Evolutionary conservation across 2,113 vertebrate genomes (phyloP).

Genomic region (Zosterops lateralis): DNA sequence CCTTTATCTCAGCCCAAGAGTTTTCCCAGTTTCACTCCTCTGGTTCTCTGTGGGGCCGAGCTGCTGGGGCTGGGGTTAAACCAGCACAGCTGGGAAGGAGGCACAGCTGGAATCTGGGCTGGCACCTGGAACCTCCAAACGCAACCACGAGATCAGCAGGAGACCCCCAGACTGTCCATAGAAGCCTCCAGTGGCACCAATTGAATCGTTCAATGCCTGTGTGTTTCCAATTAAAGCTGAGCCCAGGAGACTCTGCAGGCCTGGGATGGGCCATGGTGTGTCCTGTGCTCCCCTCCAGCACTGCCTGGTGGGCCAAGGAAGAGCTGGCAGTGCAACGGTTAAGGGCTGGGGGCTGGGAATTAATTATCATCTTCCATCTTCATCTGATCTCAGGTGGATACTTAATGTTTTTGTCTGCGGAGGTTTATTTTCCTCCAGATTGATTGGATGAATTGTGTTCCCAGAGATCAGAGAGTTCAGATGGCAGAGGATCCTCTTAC

Average conservation of each 20-base stretch:
- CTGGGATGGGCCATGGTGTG: background rate
- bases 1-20: background rate
- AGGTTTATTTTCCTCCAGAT: constrained; percentile 63
- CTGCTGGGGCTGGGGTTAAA: background rate
- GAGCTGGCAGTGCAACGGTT: background rate
- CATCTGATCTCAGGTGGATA: constrained; percentile 57
- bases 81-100: background rate
- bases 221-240: constrained; percentile 8
- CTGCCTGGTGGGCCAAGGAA: background rate
- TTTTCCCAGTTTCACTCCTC: background rate
- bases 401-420: constrained; percentile 47
- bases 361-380: constrained; percentile 38
- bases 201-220: background rate
- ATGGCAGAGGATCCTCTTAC: constrained; percentile 68
- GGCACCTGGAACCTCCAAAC: background rate
- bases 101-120: background rate
- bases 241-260: background rate
- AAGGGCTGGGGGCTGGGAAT: constrained; percentile 1
- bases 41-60: background rate
- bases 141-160: accelerated
- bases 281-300: background rate
- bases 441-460: constrained; percentile 63
- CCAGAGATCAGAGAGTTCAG: constrained; percentile 68
- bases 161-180: background rate
- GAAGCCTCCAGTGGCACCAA: background rate